Conservation (phyloP, 2,888 invertebrate genomes). For the Drosophila crucigera region DNA sequence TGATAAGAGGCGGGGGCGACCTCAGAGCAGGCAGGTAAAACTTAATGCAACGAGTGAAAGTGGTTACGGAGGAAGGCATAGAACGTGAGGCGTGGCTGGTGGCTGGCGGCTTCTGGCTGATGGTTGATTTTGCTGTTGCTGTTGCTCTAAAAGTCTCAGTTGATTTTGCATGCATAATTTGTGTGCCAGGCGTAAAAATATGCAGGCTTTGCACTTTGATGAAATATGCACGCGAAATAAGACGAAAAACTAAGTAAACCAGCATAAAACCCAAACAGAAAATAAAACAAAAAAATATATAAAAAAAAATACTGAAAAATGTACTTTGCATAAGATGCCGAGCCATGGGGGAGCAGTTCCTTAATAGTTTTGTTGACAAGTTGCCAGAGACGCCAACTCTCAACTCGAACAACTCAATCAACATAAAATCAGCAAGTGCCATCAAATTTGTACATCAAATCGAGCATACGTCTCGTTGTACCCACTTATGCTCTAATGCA, state of each 20-base stretch:
- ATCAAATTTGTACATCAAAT: conserved; percentile 39
- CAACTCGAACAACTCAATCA: conserved; percentile 41
- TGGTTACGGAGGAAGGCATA: conserved; percentile 33
- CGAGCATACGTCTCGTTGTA: conserved; percentile 35
- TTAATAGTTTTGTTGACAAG: conserved; percentile 64
- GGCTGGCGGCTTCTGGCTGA: conserved; percentile 12
- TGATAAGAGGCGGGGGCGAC: conserved; percentile 47
- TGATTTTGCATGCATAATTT: conserved; percentile 79
- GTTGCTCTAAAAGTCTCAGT: conserved; percentile 40
- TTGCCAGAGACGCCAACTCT: conserved; percentile 2
- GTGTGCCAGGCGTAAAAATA: conserved; percentile 65
- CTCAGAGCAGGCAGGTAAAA: conserved; percentile 29
- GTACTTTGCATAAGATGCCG: conserved; percentile 58
- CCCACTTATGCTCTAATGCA: conserved; percentile 2
- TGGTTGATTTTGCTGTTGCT: conserved; percentile 14
- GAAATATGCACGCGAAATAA: conserved; percentile 68
- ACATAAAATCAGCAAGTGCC: conserved; percentile 30
- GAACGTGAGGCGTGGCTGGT: conserved; percentile 3
- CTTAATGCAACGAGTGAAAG: conserved; percentile 64
- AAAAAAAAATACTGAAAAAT: conserved; percentile 21
- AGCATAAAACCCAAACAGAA: neutral
- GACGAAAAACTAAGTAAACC: conserved; percentile 21
- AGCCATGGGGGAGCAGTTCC: conserved; percentile 20
- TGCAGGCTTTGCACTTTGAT: conserved; percentile 74
- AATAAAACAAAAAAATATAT: conserved; percentile 3